Percentiles rank a stretch among this genome's conserved stretches.
Conservation (phyloP, 2,888 invertebrate genomes). For the Eulithis prunata region DNA sequence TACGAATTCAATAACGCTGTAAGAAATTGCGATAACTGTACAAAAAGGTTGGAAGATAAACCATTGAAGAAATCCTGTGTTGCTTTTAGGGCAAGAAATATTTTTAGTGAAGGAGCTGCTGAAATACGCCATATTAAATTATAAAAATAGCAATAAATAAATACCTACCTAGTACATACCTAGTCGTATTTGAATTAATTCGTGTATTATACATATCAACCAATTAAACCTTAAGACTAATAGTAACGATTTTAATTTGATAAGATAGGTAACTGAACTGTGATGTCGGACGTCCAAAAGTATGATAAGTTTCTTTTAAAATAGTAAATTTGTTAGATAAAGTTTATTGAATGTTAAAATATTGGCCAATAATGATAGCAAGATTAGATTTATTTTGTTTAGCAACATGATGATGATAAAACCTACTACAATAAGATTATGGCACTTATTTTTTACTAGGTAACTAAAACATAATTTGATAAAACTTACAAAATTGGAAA, state of each 20-base stretch:
- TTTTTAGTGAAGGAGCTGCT: constrained; percentile 38
- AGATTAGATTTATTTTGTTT: constrained; percentile 27
- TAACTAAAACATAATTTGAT: constrained; percentile 10
- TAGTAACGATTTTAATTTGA: constrained; percentile 10
- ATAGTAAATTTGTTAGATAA: constrained; percentile 21
- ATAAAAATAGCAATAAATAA: constrained; percentile 10
- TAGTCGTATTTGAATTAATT: too few species aligned
- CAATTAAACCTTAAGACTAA: neutral
- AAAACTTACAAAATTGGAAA: constrained; percentile 6
- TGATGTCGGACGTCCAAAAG: constrained; percentile 24
- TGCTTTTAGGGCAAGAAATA: constrained; percentile 61
- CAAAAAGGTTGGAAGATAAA: constrained; percentile 70
- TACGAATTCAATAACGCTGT: constrained; percentile 86
- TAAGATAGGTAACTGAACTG: constrained; percentile 21
- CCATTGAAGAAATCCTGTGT: constrained; percentile 86
- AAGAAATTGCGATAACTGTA: constrained; percentile 85
- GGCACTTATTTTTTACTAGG: constrained; percentile 28
- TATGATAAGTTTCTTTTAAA: constrained; percentile 7
- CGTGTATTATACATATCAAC: too few species aligned
- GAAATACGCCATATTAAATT: constrained; percentile 33
- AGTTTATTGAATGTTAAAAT: constrained; percentile 29
- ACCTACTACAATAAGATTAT: constrained; percentile 10
- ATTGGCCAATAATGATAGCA: constrained; percentile 28
- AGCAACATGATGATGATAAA: neutral
- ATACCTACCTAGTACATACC: too few species aligned